These are phyloP conservation scores for Morpho deidamia DNA, from an alignment of 2,888 invertebrate species.

Conservation along the genomic window DNA sequence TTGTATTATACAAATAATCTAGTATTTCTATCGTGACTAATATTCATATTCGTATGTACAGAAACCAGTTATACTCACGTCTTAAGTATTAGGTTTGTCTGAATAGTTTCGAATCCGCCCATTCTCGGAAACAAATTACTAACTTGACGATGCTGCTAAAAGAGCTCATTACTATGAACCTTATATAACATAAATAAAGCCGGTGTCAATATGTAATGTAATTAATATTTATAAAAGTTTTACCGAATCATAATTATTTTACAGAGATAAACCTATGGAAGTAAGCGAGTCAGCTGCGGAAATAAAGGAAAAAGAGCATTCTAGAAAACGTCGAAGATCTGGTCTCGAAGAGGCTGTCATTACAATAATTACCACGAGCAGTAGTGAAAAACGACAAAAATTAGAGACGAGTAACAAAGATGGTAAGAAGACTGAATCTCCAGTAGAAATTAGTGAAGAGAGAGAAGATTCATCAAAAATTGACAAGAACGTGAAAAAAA, in stretches of 20 bases:
- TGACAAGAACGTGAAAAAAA: constrained; percentile 1
- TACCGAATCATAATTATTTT: constrained; percentile 14
- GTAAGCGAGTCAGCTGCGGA: constrained; percentile 23
- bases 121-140: too few relatives aligned
- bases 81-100: too few relatives aligned
- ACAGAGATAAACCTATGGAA: constrained; percentile 40
- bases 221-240: too few relatives aligned
- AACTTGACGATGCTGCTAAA: too few relatives aligned
- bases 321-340: constrained; percentile 59
- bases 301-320: constrained; percentile 28
- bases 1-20: not conserved
- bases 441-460: constrained; percentile 12
- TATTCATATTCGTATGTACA: too few relatives aligned
- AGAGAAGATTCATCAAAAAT: constrained; percentile 8
- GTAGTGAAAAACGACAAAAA: constrained; percentile 41
- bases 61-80: too few relatives aligned
- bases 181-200: too few relatives aligned
- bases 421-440: constrained; percentile 1
- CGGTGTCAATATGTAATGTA: too few relatives aligned
- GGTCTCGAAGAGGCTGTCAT: constrained; percentile 49
- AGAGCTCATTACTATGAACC: too few relatives aligned
- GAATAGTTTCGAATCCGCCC: too few relatives aligned
- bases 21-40: too few relatives aligned
- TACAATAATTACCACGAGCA: constrained; percentile 40
- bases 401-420: constrained; percentile 23